Base-by-base conservation (phyloP, 2,888 invertebrate genomes). In the Andrena minutula region DNA sequence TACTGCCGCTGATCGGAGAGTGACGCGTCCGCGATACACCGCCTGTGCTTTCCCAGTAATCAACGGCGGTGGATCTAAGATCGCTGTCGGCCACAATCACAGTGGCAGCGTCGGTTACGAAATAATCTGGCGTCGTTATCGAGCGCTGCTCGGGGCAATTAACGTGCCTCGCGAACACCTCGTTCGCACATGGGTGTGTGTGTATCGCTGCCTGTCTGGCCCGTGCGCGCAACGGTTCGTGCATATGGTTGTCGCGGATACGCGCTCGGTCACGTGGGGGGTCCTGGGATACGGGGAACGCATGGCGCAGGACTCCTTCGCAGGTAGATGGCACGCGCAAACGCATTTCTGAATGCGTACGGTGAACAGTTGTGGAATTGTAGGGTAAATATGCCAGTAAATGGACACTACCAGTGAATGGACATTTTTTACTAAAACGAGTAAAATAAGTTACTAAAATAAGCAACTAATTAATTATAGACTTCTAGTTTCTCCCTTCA, bases 201-300 rank as follows among this genome's bases (percentile, higher is more conserved):
- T 51, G 5, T 51, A 51, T 20, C 51, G 51, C 8, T n/a, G n/a
- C 7, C 8, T 20, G n/a, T 49, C 23, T 51, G 10, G 20, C 12
- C n/a, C 51, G n/a, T 51, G 28, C 32, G 12, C 23, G 58, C 32
- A 65, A 72, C 65, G 60, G 58, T 49, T 56, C 32, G 35, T 35
- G 72, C 56, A 47, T 64, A 71, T 53, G 71, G 35, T 71, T 71
- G 75, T 51, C 28, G 41, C 65, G 65, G 56, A 65, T 41, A 73
- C 28, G 26, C 32, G 51, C 71, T 58, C 64, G 71, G 63, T 71
- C 49, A 30, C 51, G 32, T 2, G 51, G 63, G n/a, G 35, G 7
- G 32, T 60, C 7, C 28, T 6, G 8, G n/a, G 30, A 8, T 6
- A 23, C 3, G 6, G n/a, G 0, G 8, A 6, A 23, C 35, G 20